These are phyloP conservation scores for Morone chrysops DNA, from an alignment of 2,113 vertebrate species.

Conservation along the genomic window DNA sequence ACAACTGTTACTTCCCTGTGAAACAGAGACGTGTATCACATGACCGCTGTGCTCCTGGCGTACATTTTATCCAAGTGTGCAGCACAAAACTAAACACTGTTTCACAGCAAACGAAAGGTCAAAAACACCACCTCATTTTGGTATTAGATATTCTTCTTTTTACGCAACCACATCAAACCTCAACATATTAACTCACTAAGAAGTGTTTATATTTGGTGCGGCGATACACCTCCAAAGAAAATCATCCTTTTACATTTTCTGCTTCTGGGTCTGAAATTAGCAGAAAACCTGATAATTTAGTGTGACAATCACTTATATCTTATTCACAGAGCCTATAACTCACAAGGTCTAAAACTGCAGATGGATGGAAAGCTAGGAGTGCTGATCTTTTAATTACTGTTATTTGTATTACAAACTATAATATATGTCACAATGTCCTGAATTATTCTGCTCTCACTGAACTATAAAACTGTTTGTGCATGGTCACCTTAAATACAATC, in stretches of 20 bases:
- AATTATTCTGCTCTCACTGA: conserved; percentile 8
- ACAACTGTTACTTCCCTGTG: conserved; percentile 14
- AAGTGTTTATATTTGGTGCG: background rate
- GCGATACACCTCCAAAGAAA: background rate
- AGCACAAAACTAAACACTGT: background rate
- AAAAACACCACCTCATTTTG: background rate
- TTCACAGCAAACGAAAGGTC: background rate
- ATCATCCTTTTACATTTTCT: background rate
- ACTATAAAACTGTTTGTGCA: conserved; percentile 13
- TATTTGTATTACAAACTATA: background rate
- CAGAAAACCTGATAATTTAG: background rate
- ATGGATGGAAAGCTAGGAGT: background rate
- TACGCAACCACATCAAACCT: background rate
- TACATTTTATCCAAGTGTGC: background rate
- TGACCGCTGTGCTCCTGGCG: background rate
- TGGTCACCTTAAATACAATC: conserved; percentile 31
- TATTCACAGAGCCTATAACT: background rate
- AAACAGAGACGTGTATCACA: conserved; percentile 12
- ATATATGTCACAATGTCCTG: background rate
- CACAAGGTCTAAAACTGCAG: background rate
- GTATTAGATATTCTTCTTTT: background rate
- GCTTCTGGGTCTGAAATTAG: background rate
- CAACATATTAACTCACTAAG: background rate
- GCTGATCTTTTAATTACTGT: background rate
- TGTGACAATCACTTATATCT: background rate